Evolutionary conservation across 2,888 invertebrate genomes (phyloP), one percentile per base, ranked within the genome.

Genomic region (Lasioglossum pauxillum): DNA sequence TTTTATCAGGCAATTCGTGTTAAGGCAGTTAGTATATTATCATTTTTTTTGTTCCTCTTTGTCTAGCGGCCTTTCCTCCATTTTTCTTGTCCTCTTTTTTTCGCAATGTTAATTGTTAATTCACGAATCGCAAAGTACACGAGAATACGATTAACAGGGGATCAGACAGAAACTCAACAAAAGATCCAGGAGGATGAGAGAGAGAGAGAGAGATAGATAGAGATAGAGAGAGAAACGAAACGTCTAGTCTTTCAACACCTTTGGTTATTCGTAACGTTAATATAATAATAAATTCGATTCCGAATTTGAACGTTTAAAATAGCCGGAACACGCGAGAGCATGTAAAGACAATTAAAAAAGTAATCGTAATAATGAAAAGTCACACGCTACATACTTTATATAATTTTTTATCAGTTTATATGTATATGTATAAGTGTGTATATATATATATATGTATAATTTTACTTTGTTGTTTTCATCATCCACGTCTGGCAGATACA

Each of bases 1-100:
- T 79, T 84, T 76, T 27, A 57, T 88, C 83, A 81, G 84, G 86
- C 84, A 89, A 88, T 83, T 73, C 69, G 84, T 86, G 84, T 90
- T 90, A 90, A 90, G 90, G 89, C 89, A 90, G 87, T 89, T 86
- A 89, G 80, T 79, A 88, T 64, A 75, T 57, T 73, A 75, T 69
- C 60, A 44, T 79, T 77, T 82, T 77, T 76, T 46, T 69, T 69
- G 23, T 38, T 69, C 38, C 38, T 69, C 35, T 38, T 38, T 69
- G 69, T 69, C 10, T 69, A 69, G 35, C 8, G 38, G 69, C 69
- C n/a, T 69, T 38, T 71, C n/a, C 41, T 27, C 41, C n/a, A 27
- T 41, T 41, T 41, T 41, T 71, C 41, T 71, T n/a, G 10, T 35
- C 3, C 41, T 71, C 71, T 71, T 71, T 12, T 23, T 71, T 44